phyloP scores from a whole-genome alignment of 2,888 invertebrate species.

The Lottia scabra region DNA sequence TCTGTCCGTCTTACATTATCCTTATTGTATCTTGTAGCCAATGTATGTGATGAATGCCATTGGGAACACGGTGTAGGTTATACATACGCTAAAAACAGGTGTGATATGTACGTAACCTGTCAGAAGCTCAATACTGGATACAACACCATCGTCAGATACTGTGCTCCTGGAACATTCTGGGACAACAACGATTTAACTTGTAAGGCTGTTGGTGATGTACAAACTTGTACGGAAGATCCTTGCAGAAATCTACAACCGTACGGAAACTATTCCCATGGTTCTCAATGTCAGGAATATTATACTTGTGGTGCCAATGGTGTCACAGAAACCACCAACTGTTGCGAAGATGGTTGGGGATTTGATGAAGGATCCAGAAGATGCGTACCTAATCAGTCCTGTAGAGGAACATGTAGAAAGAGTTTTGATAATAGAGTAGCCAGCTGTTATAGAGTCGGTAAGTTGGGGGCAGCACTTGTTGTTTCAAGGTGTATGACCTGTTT shows the following conservation, averaged over 20 bases:
- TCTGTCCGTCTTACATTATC: neutral
- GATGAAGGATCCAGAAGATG: slow-evolving; percentile 11
- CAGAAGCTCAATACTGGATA: slow-evolving; percentile 7
- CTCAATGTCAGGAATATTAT: slow-evolving; percentile 27
- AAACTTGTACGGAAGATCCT: slow-evolving; percentile 18
- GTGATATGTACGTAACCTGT: slow-evolving; percentile 33
- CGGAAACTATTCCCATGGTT: slow-evolving; percentile 17
- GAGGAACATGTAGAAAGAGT: slow-evolving; percentile 20
- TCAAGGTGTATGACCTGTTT: no score
- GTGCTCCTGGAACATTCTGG: slow-evolving; percentile 28
- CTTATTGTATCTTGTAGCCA: slow-evolving; percentile 11
- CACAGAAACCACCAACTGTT: slow-evolving; percentile 21
- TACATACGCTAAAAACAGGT: slow-evolving; percentile 26
- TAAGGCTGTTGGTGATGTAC: slow-evolving; percentile 14
- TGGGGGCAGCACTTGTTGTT: no score
- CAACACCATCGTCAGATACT: slow-evolving; percentile 10
- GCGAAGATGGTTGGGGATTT: slow-evolving; percentile 27
- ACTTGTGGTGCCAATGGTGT: slow-evolving; percentile 19
- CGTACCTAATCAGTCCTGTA: slow-evolving; percentile 22
- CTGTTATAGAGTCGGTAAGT: neutral
- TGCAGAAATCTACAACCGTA: slow-evolving; percentile 13
- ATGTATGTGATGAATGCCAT: slow-evolving; percentile 33
- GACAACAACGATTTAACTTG: slow-evolving; percentile 16
- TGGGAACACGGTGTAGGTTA: slow-evolving; percentile 29
- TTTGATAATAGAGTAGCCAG: neutral